Conservation (phyloP, 2,113 vertebrate species). For the Heloderma charlesbogerti region DNA sequence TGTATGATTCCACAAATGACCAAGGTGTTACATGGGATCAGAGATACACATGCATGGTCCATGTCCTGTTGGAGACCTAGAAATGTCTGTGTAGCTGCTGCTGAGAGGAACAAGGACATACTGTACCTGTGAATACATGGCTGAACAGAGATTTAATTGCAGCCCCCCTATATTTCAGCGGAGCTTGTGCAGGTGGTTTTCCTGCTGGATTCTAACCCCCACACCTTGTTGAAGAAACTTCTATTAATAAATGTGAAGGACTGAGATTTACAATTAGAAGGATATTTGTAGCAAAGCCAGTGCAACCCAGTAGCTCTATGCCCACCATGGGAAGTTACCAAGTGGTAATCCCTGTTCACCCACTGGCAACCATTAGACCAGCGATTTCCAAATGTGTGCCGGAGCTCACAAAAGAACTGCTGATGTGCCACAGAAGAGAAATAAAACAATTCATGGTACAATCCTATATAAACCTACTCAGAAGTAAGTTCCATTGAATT, state of each 20-base stretch:
- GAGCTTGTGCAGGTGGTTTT: too few relatives aligned
- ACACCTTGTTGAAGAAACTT: neutral
- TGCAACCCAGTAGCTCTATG: neutral
- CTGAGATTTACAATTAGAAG: neutral
- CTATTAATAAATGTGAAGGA: neutral
- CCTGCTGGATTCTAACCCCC: neutral
- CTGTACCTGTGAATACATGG: neutral
- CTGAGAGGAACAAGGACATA: neutral
- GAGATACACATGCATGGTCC: neutral
- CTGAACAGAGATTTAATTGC: neutral
- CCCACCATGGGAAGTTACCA: neutral
- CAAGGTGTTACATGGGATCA: neutral
- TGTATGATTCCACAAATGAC: neutral
- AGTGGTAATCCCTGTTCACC: neutral
- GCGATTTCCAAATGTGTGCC: neutral
- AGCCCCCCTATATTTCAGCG: neutral
- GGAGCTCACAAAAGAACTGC: neutral
- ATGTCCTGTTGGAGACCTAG: neutral
- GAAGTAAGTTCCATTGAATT: too few relatives aligned
- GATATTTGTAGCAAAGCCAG: neutral
- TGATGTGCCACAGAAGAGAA: neutral
- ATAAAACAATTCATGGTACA: neutral
- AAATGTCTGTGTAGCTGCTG: neutral
- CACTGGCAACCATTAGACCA: too few relatives aligned
- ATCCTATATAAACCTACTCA: neutral